A percentile compares a stretch with the other conserved stretches of the same genome.
phyloP scores from a whole-genome alignment of 2,888 invertebrate species.

The Cataglyphis albicans region DNA sequence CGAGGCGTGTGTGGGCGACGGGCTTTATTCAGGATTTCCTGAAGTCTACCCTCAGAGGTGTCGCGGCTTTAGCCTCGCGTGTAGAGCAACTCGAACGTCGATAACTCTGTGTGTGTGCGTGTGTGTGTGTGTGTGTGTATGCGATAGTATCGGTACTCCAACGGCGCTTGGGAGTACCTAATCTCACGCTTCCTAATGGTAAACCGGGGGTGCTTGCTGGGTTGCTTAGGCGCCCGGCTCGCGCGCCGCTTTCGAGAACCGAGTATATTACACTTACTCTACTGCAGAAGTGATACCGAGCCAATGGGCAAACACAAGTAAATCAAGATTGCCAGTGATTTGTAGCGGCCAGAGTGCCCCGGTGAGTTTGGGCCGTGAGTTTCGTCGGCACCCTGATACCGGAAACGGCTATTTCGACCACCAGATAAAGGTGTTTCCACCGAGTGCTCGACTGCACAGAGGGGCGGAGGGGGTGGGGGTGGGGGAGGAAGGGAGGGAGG shows the following conservation, averaged over 20 bases:
- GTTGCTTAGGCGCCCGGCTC: slow-evolving; percentile 66
- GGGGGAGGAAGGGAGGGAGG: no score
- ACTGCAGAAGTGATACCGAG: slow-evolving; percentile 83
- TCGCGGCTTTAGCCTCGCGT: slow-evolving; percentile 20
- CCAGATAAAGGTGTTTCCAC: slow-evolving; percentile 78
- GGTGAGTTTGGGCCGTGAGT: slow-evolving; percentile 76
- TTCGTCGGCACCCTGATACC: slow-evolving; percentile 74
- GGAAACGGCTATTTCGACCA: slow-evolving; percentile 74
- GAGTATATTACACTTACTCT: slow-evolving; percentile 81
- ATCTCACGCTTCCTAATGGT: slow-evolving; percentile 82
- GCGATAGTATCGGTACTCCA: slow-evolving; percentile 61
- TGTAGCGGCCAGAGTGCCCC: slow-evolving; percentile 81
- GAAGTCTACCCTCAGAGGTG: slow-evolving; percentile 32
- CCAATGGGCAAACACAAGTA: slow-evolving; percentile 85
- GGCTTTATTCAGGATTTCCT: slow-evolving; percentile 69
- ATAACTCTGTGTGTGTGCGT: neutral
- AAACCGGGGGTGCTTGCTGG: slow-evolving; percentile 78
- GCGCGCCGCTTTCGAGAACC: slow-evolving; percentile 48
- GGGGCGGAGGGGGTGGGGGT: no score
- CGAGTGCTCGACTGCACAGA: neutral
- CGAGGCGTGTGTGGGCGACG: slow-evolving; percentile 35
- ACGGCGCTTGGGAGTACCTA: slow-evolving; percentile 71
- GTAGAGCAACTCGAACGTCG: slow-evolving; percentile 28
- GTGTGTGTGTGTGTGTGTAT: slow-evolving; percentile 16
- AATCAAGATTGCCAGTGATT: slow-evolving; percentile 86